Base-by-base conservation (phyloP, 2,888 invertebrate genomes). In the Hydroisotoma schaefferi region DNA sequence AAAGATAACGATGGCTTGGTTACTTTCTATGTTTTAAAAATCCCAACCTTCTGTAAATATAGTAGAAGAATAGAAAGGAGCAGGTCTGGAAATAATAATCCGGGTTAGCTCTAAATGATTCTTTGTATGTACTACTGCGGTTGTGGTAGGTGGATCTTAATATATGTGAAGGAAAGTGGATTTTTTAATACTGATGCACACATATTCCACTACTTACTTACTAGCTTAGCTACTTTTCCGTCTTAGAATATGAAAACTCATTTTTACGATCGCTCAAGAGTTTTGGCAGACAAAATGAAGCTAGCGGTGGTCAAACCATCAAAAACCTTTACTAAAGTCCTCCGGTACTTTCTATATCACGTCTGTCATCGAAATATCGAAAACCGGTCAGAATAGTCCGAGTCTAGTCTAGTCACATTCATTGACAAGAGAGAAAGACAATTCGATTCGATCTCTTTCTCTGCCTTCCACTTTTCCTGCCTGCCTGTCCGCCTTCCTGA, bases 231-330 rank as follows among this genome's bases (percentile, higher is more conserved):
- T n/a, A 22, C 23, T 23, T 8, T 8, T 6, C 48, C 20, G 27
- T 22, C 6, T 8, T 20, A 51, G 61, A 66, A 66, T 69, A 69
- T 71, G 65, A 69, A 71, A 69, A 69, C 60, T 69, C 69, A 69
- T 71, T 69, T 70, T 71, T 71, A 71, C 68, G 68, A 69, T 55
- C 65, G 57, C 65, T 61, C 64, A 65, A 69, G 60, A 65, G 58
- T 67, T 67, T 69, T 65, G 67, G 66, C 63, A 67, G 64, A 59
- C 57, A 63, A 70, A 67, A 68, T 67, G 68, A 68, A 70, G 68
- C 66, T 55, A 69, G 68, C 66, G 67, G n/a, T n/a, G 33, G 71
- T 68, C 69, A 71, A 68, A 66, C 63, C 66, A 69, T 69, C 67
- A 69, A 70, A 70, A 65, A 59, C 40, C 57, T 59, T 56, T 48